Percentiles rank a stretch among this genome's conserved stretches.
Conservation (phyloP, 2,797 vertebrate genomes). For the Acrossocheilus wenchowensis region DNA sequence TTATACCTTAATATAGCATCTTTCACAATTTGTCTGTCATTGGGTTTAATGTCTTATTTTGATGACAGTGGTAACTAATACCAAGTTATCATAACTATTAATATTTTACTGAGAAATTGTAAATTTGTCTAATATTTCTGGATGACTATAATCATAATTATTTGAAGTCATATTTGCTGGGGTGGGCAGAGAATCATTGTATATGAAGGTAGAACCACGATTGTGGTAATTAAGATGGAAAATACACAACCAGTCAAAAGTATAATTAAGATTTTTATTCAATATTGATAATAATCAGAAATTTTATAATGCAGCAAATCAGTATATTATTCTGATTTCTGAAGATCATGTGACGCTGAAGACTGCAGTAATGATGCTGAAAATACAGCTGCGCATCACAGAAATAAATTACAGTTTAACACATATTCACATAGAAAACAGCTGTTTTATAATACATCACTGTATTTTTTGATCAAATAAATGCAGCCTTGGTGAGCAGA, state of each 20-base stretch:
- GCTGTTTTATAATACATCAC: too few relatives aligned
- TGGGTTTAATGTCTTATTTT: background rate
- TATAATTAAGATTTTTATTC: too few relatives aligned
- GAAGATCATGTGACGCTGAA: background rate
- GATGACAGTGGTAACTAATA: background rate
- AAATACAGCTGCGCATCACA: too few relatives aligned
- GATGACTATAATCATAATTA: background rate
- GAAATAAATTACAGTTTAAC: background rate
- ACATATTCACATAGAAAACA: background rate
- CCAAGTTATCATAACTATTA: background rate
- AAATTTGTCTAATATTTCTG: background rate
- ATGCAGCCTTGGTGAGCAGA: too few relatives aligned
- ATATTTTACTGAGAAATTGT: background rate
- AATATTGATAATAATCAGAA: too few relatives aligned
- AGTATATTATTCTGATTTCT: background rate
- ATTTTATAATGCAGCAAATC: too few relatives aligned
- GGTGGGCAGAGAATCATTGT: background rate
- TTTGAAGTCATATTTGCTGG: background rate
- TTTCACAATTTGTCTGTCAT: background rate
- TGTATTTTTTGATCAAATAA: too few relatives aligned
- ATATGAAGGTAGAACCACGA: background rate
- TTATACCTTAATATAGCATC: background rate
- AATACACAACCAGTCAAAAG: too few relatives aligned
- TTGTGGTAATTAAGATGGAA: background rate
- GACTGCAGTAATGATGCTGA: too few relatives aligned